A percentile compares a stretch with the other conserved stretches of the same genome.
Evolutionary conservation across 2,113 vertebrate species (phyloP).

Genomic region (Emydocephalus ijimae): DNA sequence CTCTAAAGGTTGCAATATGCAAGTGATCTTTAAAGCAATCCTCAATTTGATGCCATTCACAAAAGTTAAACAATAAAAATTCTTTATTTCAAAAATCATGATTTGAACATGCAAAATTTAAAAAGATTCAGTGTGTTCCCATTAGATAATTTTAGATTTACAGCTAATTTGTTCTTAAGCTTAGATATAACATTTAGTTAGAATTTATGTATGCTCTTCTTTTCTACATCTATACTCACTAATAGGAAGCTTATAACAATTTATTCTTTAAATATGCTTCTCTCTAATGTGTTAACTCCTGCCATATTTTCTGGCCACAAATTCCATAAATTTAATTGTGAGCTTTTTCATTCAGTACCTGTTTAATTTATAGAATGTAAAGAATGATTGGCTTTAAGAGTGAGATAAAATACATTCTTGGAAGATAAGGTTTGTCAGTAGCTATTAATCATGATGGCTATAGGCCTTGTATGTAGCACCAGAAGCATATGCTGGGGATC

Average conservation of each 20-base stretch:
- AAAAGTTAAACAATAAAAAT: background rate
- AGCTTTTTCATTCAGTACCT: background rate
- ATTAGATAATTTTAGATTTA: background rate
- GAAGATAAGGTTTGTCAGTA: background rate
- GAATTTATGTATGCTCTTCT: background rate
- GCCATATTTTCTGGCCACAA: background rate
- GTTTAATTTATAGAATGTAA: background rate
- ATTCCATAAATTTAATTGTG: background rate
- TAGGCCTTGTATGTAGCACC: background rate
- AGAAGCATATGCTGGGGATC: background rate
- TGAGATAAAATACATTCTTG: background rate
- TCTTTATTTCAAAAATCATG: background rate
- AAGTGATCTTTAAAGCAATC: background rate
- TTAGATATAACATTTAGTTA: background rate
- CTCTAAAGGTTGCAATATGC: background rate
- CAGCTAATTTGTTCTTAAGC: background rate
- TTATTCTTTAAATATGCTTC: background rate
- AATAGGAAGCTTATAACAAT: background rate
- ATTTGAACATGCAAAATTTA: background rate
- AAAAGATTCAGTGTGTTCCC: background rate
- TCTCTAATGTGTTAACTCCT: background rate
- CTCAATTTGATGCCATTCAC: background rate
- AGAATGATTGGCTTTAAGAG: background rate
- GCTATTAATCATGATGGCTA: background rate
- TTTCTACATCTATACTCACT: background rate